Base-by-base conservation (phyloP, 2,113 vertebrate species). In the Gobiocypris rarus region DNA sequence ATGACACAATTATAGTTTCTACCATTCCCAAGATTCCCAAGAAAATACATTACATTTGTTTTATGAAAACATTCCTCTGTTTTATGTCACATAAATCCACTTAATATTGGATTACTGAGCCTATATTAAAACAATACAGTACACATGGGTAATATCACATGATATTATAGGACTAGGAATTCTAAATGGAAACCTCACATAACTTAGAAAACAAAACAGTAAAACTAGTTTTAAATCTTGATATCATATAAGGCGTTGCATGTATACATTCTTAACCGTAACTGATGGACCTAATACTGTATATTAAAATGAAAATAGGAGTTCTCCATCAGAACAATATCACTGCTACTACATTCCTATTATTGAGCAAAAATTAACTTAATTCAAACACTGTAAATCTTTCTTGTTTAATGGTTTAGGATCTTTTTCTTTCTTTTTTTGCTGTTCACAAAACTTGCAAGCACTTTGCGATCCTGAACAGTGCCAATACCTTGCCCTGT, bases 401-500 rank as follows among this genome's bases (percentile, higher is more conserved):
- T 45, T 50, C 38, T 5, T 75, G 24, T 73, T 28, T 48, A 63
- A 22, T 48, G 4, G 17, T 81, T 69, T 48, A 41, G 28, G 41
- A 28, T 52, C 14, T 24, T 38, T 87, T 56, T 38, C 0, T 82
- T 58, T 45, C 2, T 67, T 43, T 84, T 79, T 86, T 84, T 78
- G 86, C 48, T 82, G 19, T 38, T 82, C 48, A 41, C 26, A 52
- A 54, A 48, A 65, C 41, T 67, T 67, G 78, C 26, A 87, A 45
- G 75, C 89, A 85, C 83, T 89, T 90, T 84, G 91, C 84, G 90
- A 91, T 92, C 90, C 78, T 75, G 71, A 86, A 92, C 91, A 92
- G 92, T 95, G 94, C 94, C 95, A 95, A 93, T 92, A 88, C 90
- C 86, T 81, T 92, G 92, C 65, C 86, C 91, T 91, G 90, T 78